These are phyloP conservation scores for Hydrozoanthus tunicans DNA, from an alignment of 64 coral and sea anemone species.

Conservation along the genomic window DNA sequence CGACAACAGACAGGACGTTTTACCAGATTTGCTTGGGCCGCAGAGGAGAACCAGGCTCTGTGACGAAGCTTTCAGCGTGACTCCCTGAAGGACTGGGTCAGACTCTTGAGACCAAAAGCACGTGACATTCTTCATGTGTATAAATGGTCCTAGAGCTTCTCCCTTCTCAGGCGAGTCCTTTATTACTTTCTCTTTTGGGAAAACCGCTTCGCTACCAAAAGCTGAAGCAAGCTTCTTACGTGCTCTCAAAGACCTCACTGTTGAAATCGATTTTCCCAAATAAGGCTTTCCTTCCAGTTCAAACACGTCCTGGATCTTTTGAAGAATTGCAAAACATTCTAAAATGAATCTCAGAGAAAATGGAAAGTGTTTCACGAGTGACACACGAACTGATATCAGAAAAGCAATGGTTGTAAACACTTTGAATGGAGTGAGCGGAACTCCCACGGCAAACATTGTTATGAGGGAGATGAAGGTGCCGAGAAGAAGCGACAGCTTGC, in stretches of 20 bases:
- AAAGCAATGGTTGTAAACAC: constrained; percentile 32
- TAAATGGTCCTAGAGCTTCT: not conserved
- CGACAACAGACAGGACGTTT: constrained; percentile 26
- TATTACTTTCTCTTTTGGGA: constrained; percentile 18
- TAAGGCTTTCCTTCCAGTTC: constrained; percentile 7
- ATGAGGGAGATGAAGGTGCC: constrained; percentile 46
- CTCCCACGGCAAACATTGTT: constrained; percentile 31
- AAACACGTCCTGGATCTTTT: not conserved
- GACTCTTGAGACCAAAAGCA: constrained; percentile 45
- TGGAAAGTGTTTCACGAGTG: constrained; percentile 1
- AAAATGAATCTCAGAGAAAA: constrained; percentile 2
- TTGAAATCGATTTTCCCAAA: constrained; percentile 1
- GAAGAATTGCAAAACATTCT: not conserved
- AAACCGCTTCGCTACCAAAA: constrained; percentile 25
- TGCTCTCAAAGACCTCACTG: constrained; percentile 7
- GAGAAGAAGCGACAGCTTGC: constrained; percentile 33
- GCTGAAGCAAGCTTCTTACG: constrained; percentile 7
- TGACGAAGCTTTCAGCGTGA: constrained; percentile 20
- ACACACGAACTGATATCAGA: not conserved
- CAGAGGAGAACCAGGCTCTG: constrained; percentile 39
- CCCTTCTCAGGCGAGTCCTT: not conserved
- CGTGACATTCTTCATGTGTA: constrained; percentile 27
- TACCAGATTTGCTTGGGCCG: constrained; percentile 45
- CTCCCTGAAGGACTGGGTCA: constrained; percentile 30
- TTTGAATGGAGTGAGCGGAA: not conserved